Conservation (phyloP, 2,888 invertebrate genomes). For the Chymomyza amoena region DNA sequence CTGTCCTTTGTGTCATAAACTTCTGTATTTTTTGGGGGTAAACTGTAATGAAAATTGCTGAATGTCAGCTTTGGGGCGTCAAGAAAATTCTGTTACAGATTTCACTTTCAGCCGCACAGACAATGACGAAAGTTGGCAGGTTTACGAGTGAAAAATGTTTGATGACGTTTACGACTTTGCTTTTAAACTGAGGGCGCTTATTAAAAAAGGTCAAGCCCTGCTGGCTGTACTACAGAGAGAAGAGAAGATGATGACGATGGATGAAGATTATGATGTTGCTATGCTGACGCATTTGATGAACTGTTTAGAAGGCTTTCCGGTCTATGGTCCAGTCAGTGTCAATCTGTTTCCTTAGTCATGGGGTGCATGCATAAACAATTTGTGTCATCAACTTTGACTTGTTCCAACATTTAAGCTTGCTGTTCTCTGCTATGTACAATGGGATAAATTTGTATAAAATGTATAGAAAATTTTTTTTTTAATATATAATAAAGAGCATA, state of each 20-base stretch:
- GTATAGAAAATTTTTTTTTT: not conserved
- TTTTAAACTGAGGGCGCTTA: conserved; percentile 23
- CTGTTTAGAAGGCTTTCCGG: not conserved
- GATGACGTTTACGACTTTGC: conserved; percentile 56
- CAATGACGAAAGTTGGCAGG: conserved; percentile 17
- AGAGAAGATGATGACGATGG: not conserved
- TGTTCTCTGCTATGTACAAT: not conserved
- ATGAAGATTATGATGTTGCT: not conserved
- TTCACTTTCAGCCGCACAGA: conserved; percentile 47
- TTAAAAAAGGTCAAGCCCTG: not conserved
- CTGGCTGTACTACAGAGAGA: not conserved
- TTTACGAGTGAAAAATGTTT: conserved; percentile 51
- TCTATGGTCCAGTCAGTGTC: not conserved
- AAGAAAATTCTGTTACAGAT: conserved; percentile 62
- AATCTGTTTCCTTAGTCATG: not conserved
- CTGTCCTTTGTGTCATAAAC: conserved; percentile 1
- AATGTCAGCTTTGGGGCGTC: conserved; percentile 1
- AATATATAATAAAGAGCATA: no score
- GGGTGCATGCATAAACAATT: not conserved
- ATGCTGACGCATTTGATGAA: not conserved
- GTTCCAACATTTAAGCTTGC: conserved; percentile 33
- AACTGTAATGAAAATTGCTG: conserved; percentile 42
- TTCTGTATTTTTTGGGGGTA: not conserved
- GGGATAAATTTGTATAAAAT: not conserved
- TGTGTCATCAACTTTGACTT: conserved; percentile 55